Base-by-base conservation (phyloP, 2,113 vertebrate genomes). In the Orientallactaga bullata region DNA sequence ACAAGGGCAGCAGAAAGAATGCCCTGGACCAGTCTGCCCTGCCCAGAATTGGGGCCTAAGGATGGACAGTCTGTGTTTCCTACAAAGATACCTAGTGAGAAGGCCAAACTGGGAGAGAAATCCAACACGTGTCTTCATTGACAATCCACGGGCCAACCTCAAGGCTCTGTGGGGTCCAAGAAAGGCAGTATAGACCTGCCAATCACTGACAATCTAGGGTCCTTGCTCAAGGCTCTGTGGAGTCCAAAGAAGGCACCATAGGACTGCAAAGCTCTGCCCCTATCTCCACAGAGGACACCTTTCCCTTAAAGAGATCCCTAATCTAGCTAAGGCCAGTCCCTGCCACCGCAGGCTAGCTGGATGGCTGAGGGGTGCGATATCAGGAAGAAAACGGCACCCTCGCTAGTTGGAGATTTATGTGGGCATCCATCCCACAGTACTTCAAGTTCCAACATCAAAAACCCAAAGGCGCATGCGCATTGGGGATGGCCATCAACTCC, bases 11-110 rank as follows among this genome's bases (percentile, higher is more conserved):
- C 61, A n/a, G 73, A 35, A 30, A 69, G 7, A 39, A 42, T 15
- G 30, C 1, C 0, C 30, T 16, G 17, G 37, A 55, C 55, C 1
- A 2, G 10, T 32, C 18, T 28, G 26, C 23, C 26, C 0, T 2
- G 1, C 28, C 24, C 21, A 24, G 32, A 17, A 39, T 7, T 15
- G 15, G 3, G 17, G 28, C 37, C 55, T 68, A 35, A 77, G 39
- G 26, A 42, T 9, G 23, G 4, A 3, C 26, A 12, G 32, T 55
- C 69, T 9, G 13, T 37, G 24, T 51, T 84, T 60, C 30, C 0
- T 18, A n/a, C 30, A 39, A 37, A 90, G 51, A 85, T 17, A 68
- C 37, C 32, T 5, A 13, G 26, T 3, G 9, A n/a, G 51, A 87
- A 16, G 47, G n/a, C 58, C 10, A 42, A 55, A 23, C 18, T 8